A percentile compares a stretch with the other conserved stretches of the same genome.
phyloP scores from a whole-genome alignment of 2,113 vertebrate species.

The Trematocara stigmaticum region DNA sequence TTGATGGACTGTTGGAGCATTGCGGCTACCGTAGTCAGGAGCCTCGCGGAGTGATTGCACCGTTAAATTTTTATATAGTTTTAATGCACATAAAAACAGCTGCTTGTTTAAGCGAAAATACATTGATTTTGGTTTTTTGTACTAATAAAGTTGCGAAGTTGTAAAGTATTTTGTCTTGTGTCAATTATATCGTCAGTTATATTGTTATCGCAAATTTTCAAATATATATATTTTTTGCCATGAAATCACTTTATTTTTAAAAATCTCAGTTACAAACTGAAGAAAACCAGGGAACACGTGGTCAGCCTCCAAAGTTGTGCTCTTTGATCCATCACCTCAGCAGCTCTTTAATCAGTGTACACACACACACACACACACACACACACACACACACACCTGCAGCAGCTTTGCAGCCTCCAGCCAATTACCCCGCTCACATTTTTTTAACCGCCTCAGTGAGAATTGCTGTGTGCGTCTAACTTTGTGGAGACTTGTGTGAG shows the following conservation, averaged over 20 bases:
- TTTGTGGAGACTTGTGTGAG: not conserved
- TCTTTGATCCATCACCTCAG: not conserved
- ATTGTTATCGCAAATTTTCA: not conserved
- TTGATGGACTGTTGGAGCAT: not conserved
- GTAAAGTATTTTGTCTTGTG: not conserved
- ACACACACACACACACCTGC: not conserved
- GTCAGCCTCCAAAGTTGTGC: not conserved
- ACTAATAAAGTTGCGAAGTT: not conserved
- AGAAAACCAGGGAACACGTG: not conserved
- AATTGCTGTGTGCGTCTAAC: not conserved
- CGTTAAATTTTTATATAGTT: fast-evolving
- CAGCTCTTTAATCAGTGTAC: not conserved
- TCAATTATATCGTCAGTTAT: not conserved
- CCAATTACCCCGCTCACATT: not conserved
- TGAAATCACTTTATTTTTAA: not conserved
- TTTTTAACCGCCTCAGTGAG: not conserved
- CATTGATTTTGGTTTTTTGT: not conserved
- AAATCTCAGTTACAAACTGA: not conserved
- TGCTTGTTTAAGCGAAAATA: not conserved
- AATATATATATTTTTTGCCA: not conserved
- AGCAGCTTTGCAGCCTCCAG: not conserved
- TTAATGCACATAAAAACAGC: not conserved
- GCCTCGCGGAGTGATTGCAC: not conserved
- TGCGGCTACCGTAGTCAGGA: fast-evolving
- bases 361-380: too few species aligned